A percentile compares a stretch with the other conserved stretches of the same genome.
phyloP scores from a whole-genome alignment of 2,113 vertebrate genomes.

The Pterocles gutturalis region DNA sequence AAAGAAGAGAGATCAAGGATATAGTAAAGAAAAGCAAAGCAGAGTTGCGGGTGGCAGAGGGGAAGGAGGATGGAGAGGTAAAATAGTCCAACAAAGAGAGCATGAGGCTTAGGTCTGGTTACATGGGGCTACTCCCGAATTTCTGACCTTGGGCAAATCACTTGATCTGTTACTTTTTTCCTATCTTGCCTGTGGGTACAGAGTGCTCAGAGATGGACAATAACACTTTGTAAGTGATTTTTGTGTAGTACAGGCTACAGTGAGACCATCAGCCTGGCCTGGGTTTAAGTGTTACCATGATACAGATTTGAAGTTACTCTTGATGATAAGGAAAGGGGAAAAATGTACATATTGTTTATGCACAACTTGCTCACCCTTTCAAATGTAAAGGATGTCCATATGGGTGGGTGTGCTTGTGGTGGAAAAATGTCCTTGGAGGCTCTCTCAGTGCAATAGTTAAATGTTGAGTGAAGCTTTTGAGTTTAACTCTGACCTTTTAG shows the following conservation, averaged over 20 bases:
- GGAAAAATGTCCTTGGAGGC: not conserved
- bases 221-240: not conserved
- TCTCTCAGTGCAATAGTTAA: not conserved
- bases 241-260: not conserved
- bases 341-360: accelerated
- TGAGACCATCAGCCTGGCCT: not conserved
- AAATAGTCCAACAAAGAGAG: not conserved
- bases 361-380: not conserved
- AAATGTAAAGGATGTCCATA: not conserved
- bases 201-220: not conserved
- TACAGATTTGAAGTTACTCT: not conserved
- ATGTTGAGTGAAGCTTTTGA: not conserved
- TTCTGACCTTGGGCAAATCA: not conserved
- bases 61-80: not conserved
- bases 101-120: not conserved
- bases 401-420: not conserved
- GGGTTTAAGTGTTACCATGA: not conserved
- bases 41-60: accelerated
- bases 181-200: not conserved
- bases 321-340: not conserved
- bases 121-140: not conserved
- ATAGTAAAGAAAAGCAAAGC: not conserved
- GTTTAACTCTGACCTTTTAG: not conserved
- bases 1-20: not conserved
- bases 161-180: not conserved